phyloP scores from a whole-genome alignment of 92 coral and sea anemone species.

The Actinernus sp. region DNA sequence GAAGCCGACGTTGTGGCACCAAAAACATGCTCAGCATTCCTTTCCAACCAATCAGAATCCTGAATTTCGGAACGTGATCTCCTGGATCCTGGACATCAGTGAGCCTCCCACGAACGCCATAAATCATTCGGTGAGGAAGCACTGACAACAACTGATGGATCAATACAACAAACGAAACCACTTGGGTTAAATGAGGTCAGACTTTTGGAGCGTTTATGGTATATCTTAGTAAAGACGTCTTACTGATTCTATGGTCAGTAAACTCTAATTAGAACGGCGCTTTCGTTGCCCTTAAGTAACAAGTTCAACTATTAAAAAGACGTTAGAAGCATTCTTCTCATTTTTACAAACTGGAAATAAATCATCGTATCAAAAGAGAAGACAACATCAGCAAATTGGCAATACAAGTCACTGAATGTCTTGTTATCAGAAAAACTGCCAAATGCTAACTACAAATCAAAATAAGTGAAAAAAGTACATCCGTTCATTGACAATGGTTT shows the following conservation, averaged over 20 bases:
- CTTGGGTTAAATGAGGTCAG: too few relatives aligned
- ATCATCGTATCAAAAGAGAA: too few relatives aligned
- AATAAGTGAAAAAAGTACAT: too few relatives aligned
- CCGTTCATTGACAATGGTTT: too few relatives aligned
- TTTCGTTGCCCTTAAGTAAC: too few relatives aligned
- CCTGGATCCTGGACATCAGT: background rate
- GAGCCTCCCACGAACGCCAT: slow-evolving; percentile 16
- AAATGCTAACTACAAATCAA: too few relatives aligned
- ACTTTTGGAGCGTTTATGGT: slow-evolving; percentile 12
- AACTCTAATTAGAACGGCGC: background rate
- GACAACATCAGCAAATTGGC: too few relatives aligned
- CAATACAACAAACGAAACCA: slow-evolving; percentile 7
- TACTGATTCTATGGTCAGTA: background rate
- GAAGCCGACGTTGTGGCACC: slow-evolving; percentile 17
- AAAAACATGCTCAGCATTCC: slow-evolving; percentile 10
- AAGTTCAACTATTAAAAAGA: too few relatives aligned
- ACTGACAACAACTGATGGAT: slow-evolving; percentile 21
- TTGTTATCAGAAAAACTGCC: too few relatives aligned
- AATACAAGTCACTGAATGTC: too few relatives aligned
- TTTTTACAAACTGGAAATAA: too few relatives aligned
- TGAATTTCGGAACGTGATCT: slow-evolving; percentile 2
- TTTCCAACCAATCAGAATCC: slow-evolving; percentile 2
- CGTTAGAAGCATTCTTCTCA: too few relatives aligned
- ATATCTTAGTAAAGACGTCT: background rate
- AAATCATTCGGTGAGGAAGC: slow-evolving; percentile 9